Percentiles rank a stretch among this genome's conserved stretches.
Evolutionary conservation across 2,888 invertebrate species (phyloP).

Genomic region (Macaria notata): DNA sequence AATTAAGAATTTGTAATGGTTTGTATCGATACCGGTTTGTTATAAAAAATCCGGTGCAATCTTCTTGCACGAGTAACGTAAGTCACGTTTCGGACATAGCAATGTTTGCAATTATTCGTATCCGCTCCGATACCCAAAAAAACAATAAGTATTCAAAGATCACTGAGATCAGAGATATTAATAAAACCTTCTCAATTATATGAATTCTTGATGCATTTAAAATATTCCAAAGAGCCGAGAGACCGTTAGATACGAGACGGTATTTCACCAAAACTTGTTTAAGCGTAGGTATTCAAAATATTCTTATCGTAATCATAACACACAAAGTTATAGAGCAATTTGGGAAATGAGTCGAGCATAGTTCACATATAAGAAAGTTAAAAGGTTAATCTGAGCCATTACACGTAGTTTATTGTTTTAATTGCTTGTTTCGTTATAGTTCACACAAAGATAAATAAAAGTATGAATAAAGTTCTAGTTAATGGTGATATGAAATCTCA

Average conservation of each 20-base stretch:
- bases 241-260: slow-evolving; percentile 42
- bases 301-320: slow-evolving; percentile 32
- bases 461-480: too few relatives aligned
- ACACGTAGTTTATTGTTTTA: slow-evolving; percentile 3
- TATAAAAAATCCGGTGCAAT: slow-evolving; percentile 22
- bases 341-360: slow-evolving; percentile 11
- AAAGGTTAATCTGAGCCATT: not conserved
- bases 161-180: slow-evolving; percentile 19
- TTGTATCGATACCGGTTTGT: slow-evolving; percentile 2
- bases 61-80: slow-evolving; percentile 39
- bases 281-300: slow-evolving; percentile 15
- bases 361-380: slow-evolving; percentile 3
- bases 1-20: not conserved
- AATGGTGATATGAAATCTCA: too few relatives aligned
- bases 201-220: slow-evolving; percentile 39
- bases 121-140: slow-evolving; percentile 24
- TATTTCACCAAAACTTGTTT: slow-evolving; percentile 48
- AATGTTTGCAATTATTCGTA: slow-evolving; percentile 32
- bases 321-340: slow-evolving; percentile 23
- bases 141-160: slow-evolving; percentile 1
- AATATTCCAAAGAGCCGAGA: slow-evolving; percentile 44
- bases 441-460: too few relatives aligned
- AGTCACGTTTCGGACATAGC: slow-evolving; percentile 51
- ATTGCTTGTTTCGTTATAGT: not conserved
- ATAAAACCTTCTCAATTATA: slow-evolving; percentile 29